A percentile compares a stretch with the other conserved stretches of the same genome.
Conservation (phyloP, 2,797 vertebrate species). For the Pachyuromys duprasi region DNA sequence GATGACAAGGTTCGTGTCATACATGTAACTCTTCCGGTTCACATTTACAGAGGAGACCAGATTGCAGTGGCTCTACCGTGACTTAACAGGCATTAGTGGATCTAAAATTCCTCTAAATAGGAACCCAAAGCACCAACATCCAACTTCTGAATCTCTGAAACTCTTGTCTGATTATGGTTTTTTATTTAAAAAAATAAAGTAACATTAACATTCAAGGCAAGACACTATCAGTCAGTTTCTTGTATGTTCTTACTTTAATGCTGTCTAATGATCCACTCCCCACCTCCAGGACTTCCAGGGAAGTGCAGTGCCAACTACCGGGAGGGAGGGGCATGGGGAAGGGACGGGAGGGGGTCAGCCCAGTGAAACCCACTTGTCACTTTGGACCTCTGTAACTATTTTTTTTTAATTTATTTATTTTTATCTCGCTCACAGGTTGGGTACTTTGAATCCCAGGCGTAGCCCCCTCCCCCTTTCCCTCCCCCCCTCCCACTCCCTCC, state of each 20-base stretch:
- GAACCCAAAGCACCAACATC: not conserved
- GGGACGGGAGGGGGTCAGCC: too few species aligned
- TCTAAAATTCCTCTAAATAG: slow-evolving; percentile 31
- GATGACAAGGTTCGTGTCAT: slow-evolving; percentile 53
- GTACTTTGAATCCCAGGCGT: too few species aligned
- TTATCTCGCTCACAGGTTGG: too few species aligned
- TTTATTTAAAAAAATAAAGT: not conserved
- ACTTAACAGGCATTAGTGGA: slow-evolving; percentile 18
- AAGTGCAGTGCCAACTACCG: not conserved
- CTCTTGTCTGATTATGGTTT: not conserved
- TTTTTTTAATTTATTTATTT: too few species aligned
- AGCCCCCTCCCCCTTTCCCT: too few species aligned
- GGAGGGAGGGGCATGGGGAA: too few species aligned
- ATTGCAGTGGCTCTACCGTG: not conserved
- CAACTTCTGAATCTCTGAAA: slow-evolving; percentile 19
- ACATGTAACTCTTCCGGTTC: slow-evolving; percentile 50
- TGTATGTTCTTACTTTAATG: slow-evolving; percentile 21
- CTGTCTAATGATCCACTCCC: not conserved
- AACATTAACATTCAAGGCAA: slow-evolving; percentile 20
- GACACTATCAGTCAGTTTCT: slow-evolving; percentile 2
- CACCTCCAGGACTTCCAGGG: not conserved
- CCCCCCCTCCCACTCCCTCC: too few species aligned
- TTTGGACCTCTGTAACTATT: not conserved
- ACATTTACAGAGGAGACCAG: slow-evolving; percentile 39
- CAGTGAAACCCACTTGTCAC: not conserved